Evolutionary conservation across 2,888 invertebrate species (phyloP).

Genomic region (Toxonevra muliebris): DNA sequence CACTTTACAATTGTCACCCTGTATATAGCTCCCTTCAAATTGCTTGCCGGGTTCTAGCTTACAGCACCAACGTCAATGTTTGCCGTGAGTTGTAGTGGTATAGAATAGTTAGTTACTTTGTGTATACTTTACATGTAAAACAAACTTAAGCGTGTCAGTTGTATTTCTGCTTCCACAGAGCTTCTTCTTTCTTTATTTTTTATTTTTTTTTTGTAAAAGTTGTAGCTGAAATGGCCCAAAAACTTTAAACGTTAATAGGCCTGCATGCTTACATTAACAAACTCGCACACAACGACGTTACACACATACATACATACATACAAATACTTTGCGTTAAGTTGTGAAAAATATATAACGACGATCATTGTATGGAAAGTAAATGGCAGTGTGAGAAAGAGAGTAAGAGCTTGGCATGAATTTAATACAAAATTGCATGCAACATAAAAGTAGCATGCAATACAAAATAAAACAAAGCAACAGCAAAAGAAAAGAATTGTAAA

Average conservation of each 20-base stretch:
- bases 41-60: neutral
- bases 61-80: neutral
- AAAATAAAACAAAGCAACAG: neutral
- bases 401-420: neutral
- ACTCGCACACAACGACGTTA: conserved; percentile 16
- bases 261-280: conserved; percentile 34
- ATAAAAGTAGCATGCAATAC: neutral
- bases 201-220: neutral
- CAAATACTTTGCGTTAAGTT: conserved; percentile 5
- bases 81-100: neutral
- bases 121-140: neutral
- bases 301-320: neutral
- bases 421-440: conserved; percentile 2
- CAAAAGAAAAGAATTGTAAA: neutral
- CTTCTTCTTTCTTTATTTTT: too few species aligned
- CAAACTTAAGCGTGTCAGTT: neutral
- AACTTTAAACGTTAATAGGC: conserved; percentile 36
- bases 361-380: neutral
- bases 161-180: neutral
- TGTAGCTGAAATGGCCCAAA: conserved; percentile 10
- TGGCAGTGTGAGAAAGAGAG: too few species aligned
- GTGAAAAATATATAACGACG: neutral
- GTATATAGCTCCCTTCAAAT: too few species aligned
- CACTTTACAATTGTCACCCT: too few species aligned
- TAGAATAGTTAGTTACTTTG: neutral